phyloP scores from a whole-genome alignment of 2,113 vertebrate genomes.

The Heloderma charlesbogerti region DNA sequence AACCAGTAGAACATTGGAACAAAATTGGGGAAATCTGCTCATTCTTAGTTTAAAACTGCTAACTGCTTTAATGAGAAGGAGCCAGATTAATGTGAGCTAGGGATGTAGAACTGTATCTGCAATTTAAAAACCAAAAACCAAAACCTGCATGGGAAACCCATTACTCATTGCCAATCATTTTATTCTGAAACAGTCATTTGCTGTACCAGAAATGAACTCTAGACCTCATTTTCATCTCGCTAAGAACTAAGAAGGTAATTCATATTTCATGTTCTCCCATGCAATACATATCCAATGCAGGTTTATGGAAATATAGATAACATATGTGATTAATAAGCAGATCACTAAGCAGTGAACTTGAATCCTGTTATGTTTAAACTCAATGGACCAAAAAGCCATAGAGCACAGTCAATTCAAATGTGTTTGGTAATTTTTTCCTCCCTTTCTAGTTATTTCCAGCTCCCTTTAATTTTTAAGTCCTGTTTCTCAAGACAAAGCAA shows the following conservation, averaged over 20 bases:
- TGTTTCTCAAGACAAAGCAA: not conserved
- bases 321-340: slow-evolving; percentile 44
- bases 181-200: slow-evolving; percentile 37
- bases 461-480: not conserved
- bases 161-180: slow-evolving; percentile 44
- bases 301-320: slow-evolving; percentile 48
- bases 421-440: not conserved
- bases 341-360: slow-evolving; percentile 3
- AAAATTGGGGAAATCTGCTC: not conserved
- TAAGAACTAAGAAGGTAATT: slow-evolving; percentile 59
- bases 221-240: slow-evolving; percentile 39
- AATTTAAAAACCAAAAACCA: slow-evolving; percentile 31
- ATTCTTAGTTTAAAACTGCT: not conserved
- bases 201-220: slow-evolving; percentile 43
- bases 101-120: slow-evolving; percentile 39
- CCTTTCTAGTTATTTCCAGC: not conserved
- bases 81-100: not conserved
- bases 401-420: not conserved
- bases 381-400: slow-evolving; percentile 1
- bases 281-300: slow-evolving; percentile 42
- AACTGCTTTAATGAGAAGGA: slow-evolving; percentile 3
- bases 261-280: slow-evolving; percentile 27
- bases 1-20: not conserved
- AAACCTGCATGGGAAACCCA: slow-evolving; percentile 31
- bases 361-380: slow-evolving; percentile 12